These are phyloP conservation scores for Meloidogyne hapla DNA, from an alignment of 1,140 invertebrate species.

Conservation along the genomic window DNA sequence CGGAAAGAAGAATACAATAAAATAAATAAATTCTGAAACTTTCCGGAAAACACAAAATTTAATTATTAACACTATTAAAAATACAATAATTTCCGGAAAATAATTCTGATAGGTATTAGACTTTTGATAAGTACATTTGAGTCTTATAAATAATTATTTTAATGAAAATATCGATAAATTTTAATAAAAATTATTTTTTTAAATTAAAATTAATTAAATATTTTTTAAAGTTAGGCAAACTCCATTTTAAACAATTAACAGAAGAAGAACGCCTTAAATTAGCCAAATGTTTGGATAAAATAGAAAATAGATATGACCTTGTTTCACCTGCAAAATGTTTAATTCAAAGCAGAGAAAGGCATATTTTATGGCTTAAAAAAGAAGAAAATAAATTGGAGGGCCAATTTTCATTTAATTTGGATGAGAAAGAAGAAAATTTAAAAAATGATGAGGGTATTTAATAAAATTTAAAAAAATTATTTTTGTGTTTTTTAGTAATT, in stretches of 20 bases:
- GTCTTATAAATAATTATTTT: too few species aligned
- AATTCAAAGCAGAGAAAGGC: constrained; percentile 27
- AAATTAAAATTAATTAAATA: neutral
- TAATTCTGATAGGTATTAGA: too few species aligned
- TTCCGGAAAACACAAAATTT: neutral
- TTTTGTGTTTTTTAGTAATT: neutral
- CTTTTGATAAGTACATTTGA: too few species aligned
- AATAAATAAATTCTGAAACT: neutral
- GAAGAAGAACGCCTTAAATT: constrained; percentile 13
- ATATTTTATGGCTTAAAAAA: neutral
- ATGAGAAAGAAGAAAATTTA: neutral
- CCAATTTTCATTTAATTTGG: too few species aligned
- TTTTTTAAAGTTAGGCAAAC: constrained; percentile 17
- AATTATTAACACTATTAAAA: too few species aligned
- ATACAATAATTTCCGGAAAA: too few species aligned
- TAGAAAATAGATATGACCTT: constrained; percentile 29
- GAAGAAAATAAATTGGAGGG: neutral
- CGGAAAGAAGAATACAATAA: constrained; percentile 8
- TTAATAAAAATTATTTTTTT: too few species aligned
- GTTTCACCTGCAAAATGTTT: constrained; percentile 29
- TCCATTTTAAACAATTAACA: neutral
- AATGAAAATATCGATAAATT: too few species aligned
- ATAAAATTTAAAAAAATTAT: neutral
- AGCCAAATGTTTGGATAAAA: constrained; percentile 31
- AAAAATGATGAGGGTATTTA: constrained; percentile 9